Base-by-base conservation (phyloP, 1,140 invertebrate species). In the Vanessa atalanta region DNA sequence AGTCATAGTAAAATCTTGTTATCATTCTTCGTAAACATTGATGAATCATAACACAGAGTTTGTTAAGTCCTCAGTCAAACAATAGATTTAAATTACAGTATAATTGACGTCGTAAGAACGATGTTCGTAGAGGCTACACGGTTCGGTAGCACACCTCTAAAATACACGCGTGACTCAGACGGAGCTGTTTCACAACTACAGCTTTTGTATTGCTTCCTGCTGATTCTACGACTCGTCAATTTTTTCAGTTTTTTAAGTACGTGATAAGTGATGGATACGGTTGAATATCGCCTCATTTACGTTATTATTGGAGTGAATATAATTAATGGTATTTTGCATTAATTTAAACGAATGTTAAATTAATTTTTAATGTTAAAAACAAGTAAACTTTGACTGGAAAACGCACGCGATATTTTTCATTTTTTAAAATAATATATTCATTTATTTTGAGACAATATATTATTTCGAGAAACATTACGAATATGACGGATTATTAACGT, bases 171-270 rank as follows among this genome's bases (percentile, higher is more conserved):
- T 92, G 90, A 92, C 81, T 92, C 90, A 91, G 57, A 57, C 72
- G 60, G 75, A 60, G 78, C 85, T 84, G 86, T 90, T 89, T 90
- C 88, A 88, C 87, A 87, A 87, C 87, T 86, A 84, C 84, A 83
- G 85, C 87, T 89, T 87, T 84, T 88, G 83, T 92, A 89, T 87
- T 86, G 88, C 88, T 91, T 92, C 88, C 89, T 91, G 87, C 81
- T 86, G 68, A 64, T 71, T 75, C 14, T 70, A 75, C 73, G 60
- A 66, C 70, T 60, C 55, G 37, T 65, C 2, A 53, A 43, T n/a
- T 69, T 70, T 70, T 70, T 70, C 47, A n/a, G 31, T 47, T 60
- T 7, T n/a, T 50, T 15, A 69, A 69, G 20, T 65, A 55, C 48
- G 66, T 26, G 60, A 65, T 69, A 65, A 74, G 47, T 53, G 43